Evolutionary conservation across 1,140 invertebrate species (phyloP).

Genomic region (Drosophila nasuta): DNA sequence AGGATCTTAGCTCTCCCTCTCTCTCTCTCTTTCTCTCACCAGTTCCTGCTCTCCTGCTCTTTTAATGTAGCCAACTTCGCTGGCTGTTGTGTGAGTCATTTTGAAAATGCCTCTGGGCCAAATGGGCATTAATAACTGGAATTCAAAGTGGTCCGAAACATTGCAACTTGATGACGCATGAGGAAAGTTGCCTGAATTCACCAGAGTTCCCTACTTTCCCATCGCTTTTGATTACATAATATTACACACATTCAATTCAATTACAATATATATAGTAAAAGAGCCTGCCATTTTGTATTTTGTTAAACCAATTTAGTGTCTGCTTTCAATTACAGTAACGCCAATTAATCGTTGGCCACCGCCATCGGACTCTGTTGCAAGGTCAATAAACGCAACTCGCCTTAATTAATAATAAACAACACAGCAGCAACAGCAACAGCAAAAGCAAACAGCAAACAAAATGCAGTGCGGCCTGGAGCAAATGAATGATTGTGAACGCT

Average conservation of each 20-base stretch:
- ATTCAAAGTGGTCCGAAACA: slow-evolving; percentile 8
- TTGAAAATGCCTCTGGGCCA: slow-evolving; percentile 56
- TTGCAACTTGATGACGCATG: slow-evolving; percentile 34
- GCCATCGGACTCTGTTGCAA: slow-evolving; percentile 40
- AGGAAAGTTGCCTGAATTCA: slow-evolving; percentile 19
- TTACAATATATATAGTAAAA: slow-evolving; percentile 35
- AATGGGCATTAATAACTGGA: slow-evolving; percentile 51
- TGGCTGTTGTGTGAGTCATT: slow-evolving; percentile 56
- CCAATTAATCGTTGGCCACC: slow-evolving; percentile 58
- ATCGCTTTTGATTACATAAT: slow-evolving; percentile 28
- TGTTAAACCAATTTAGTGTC: slow-evolving; percentile 50
- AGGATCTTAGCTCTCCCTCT: background rate
- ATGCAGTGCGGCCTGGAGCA: slow-evolving; percentile 85
- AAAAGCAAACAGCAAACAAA: slow-evolving; percentile 43
- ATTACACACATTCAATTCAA: slow-evolving; percentile 49
- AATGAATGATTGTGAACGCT: slow-evolving; percentile 87
- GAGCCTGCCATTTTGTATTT: slow-evolving; percentile 20
- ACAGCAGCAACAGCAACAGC: background rate
- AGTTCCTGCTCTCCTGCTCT: background rate
- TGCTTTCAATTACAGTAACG: slow-evolving; percentile 67
- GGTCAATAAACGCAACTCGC: slow-evolving; percentile 60
- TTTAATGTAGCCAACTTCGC: background rate
- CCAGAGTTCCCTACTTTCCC: background rate
- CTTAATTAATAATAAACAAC: slow-evolving; percentile 36
- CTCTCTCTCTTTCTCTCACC: background rate